A percentile compares a stretch with the other conserved stretches of the same genome.
phyloP scores from a whole-genome alignment of 2,888 invertebrate species.

The Cryptocheilus praepositus region DNA sequence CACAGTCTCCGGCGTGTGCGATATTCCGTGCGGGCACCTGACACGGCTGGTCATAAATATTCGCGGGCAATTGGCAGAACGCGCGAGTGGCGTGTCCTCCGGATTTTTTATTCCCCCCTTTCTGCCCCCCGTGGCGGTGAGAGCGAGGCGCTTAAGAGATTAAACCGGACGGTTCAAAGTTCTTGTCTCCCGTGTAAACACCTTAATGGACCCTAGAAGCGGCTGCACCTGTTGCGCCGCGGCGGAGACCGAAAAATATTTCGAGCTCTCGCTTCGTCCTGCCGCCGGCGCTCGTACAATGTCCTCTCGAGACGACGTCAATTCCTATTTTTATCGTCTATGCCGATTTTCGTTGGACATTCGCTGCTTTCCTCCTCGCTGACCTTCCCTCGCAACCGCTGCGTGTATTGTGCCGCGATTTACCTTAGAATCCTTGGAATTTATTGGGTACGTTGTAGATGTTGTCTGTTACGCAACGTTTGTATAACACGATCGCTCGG shows the following conservation, averaged over 20 bases:
- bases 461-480: too few relatives aligned
- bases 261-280: constrained; percentile 28
- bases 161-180: constrained; percentile 60
- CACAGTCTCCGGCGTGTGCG: too few relatives aligned
- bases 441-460: too few relatives aligned
- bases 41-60: too few relatives aligned
- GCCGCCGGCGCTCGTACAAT: neutral
- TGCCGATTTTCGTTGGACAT: too few relatives aligned
- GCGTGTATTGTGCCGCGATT: too few relatives aligned
- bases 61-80: too few relatives aligned
- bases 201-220: constrained; percentile 53
- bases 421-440: too few relatives aligned
- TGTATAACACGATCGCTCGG: too few relatives aligned
- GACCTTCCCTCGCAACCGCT: neutral
- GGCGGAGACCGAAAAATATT: constrained; percentile 53
- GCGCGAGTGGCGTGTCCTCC: constrained; percentile 7
- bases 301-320: neutral
- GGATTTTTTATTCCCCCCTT: constrained; percentile 24
- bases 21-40: too few relatives aligned
- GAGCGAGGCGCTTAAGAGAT: constrained; percentile 53
- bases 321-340: too few relatives aligned
- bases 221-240: constrained; percentile 55
- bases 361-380: neutral
- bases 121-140: too few relatives aligned
- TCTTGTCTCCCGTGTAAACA: constrained; percentile 60